Evolutionary conservation across 2,113 vertebrate genomes (phyloP).

Genomic region (Mystacornis crossleyi): DNA sequence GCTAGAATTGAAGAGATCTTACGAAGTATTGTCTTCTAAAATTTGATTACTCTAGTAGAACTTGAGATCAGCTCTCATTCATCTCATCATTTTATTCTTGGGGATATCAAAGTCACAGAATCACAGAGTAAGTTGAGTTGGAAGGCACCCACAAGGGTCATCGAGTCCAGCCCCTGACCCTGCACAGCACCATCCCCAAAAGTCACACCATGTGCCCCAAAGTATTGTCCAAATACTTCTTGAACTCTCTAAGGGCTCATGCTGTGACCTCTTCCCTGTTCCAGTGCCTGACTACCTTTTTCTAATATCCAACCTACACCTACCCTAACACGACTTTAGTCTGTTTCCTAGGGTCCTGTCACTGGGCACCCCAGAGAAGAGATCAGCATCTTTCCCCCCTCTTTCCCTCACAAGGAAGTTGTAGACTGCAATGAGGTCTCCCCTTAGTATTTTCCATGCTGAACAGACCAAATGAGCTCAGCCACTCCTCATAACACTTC

Average conservation of each 20-base stretch:
- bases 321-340: background rate
- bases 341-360: too few species aligned
- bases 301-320: background rate
- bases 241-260: background rate
- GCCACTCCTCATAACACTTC: accelerated
- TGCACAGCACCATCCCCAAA: background rate
- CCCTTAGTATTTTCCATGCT: background rate
- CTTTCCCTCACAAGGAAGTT: background rate
- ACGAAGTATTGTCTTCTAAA: background rate
- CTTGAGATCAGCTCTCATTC: background rate
- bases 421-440: background rate
- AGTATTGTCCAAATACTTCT: accelerated
- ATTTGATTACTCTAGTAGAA: background rate
- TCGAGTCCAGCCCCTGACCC: background rate
- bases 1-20: background rate
- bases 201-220: background rate
- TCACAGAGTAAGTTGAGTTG: background rate
- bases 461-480: background rate
- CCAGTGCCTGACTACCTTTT: background rate
- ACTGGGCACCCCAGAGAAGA: background rate
- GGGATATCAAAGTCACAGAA: background rate
- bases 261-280: background rate
- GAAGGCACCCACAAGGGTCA: background rate
- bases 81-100: background rate
- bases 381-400: accelerated